Conservation (phyloP, 2,888 invertebrate species). For the Xanthia togata region DNA sequence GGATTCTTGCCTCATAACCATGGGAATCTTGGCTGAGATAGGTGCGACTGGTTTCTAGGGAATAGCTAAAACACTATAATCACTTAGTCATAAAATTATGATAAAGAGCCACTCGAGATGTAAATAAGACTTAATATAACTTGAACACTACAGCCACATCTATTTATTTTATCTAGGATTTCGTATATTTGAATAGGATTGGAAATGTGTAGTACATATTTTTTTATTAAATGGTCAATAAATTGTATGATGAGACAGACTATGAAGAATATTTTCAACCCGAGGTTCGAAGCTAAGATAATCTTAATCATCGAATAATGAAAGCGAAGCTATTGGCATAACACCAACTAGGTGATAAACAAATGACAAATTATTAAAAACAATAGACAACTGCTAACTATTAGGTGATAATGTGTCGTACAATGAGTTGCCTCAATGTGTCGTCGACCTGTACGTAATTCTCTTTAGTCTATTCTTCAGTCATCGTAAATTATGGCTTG, state of each 20-base stretch:
- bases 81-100: constrained; percentile 30
- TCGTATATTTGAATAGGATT: background rate
- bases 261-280: background rate
- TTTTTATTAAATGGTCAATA: too few relatives aligned
- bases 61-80: constrained; percentile 51
- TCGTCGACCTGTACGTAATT: constrained; percentile 33
- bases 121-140: constrained; percentile 1
- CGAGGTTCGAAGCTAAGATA: background rate
- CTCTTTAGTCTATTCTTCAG: constrained; percentile 32
- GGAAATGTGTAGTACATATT: too few relatives aligned
- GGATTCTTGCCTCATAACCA: constrained; percentile 69
- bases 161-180: background rate
- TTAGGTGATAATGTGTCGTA: constrained; percentile 39
- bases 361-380: constrained; percentile 30
- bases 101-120: constrained; percentile 18
- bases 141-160: constrained; percentile 4
- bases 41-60: constrained; percentile 50
- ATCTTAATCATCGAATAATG: constrained; percentile 2
- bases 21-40: constrained; percentile 61
- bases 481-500: constrained; percentile 38
- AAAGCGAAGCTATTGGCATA: background rate
- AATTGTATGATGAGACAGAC: background rate
- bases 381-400: constrained; percentile 32
- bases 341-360: constrained; percentile 25
- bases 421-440: constrained; percentile 19